Evolutionary conservation across 2,888 invertebrate genomes (phyloP).

Genomic region (Lissonota sp.): DNA sequence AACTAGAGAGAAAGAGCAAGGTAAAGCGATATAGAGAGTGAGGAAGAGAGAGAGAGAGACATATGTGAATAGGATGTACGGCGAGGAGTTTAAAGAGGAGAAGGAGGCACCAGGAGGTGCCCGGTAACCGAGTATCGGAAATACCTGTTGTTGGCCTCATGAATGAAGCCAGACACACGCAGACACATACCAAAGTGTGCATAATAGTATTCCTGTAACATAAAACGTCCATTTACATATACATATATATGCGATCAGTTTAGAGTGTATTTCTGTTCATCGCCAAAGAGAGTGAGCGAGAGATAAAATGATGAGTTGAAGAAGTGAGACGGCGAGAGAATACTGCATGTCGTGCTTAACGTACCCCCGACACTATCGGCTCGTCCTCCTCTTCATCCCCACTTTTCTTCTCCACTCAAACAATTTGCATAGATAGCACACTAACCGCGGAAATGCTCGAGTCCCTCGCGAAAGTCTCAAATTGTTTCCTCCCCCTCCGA

Average conservation of each 20-base stretch:
- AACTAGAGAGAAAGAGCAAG: constrained; percentile 36
- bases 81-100: constrained; percentile 41
- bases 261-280: constrained; percentile 27
- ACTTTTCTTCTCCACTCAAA: constrained; percentile 37
- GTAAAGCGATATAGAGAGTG: background rate
- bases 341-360: constrained; percentile 56
- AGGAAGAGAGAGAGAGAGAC: background rate
- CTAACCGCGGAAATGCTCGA: constrained; percentile 61
- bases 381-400: constrained; percentile 11
- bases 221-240: constrained; percentile 31
- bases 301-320: background rate
- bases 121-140: constrained; percentile 71
- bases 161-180: constrained; percentile 68
- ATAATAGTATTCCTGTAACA: constrained; percentile 33
- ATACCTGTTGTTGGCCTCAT: constrained; percentile 76
- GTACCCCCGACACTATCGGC: constrained; percentile 31
- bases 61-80: constrained; percentile 25
- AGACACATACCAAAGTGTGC: constrained; percentile 25
- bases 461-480: constrained; percentile 55
- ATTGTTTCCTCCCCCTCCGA: constrained; percentile 51
- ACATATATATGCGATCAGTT: constrained; percentile 17
- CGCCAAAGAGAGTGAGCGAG: background rate
- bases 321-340: constrained; percentile 3
- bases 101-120: constrained; percentile 57
- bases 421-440: constrained; percentile 69